phyloP scores from a whole-genome alignment of 2,797 vertebrate species.

The Mycteria americana region DNA sequence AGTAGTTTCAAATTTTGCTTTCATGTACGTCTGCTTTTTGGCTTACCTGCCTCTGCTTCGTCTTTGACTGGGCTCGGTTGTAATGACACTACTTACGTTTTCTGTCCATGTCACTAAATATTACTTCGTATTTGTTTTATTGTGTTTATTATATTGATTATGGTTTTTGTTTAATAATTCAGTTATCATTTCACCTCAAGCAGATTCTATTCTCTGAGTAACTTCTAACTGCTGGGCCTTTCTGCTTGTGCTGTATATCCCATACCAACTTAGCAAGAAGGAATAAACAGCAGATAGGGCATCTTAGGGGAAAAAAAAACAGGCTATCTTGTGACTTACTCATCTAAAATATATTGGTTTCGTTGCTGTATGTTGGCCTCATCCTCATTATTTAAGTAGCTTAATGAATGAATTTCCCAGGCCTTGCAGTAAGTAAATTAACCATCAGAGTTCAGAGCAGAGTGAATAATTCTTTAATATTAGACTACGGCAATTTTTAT shows the following conservation, averaged over 20 bases:
- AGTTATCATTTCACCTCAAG: not conserved
- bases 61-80: not conserved
- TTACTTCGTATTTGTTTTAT: not conserved
- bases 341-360: not conserved
- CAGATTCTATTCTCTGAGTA: not conserved
- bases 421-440: slow-evolving; percentile 39
- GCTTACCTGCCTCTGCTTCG: not conserved
- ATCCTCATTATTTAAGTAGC: slow-evolving; percentile 10
- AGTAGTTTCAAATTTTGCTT: not conserved
- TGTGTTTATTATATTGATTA: not conserved
- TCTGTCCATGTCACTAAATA: not conserved
- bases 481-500: slow-evolving; percentile 3
- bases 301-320: not conserved
- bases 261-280: not conserved
- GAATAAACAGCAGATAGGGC: not conserved
- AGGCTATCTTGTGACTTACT: not conserved
- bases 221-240: not conserved
- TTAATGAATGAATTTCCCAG: slow-evolving; percentile 52
- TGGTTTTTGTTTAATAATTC: not conserved
- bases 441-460: slow-evolving; percentile 9
- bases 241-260: not conserved
- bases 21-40: accelerated
- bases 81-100: not conserved
- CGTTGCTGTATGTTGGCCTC: not conserved
- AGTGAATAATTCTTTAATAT: slow-evolving; percentile 30